Conservation (phyloP, 2,113 vertebrate genomes). For the Nothoprocta pentlandii region DNA sequence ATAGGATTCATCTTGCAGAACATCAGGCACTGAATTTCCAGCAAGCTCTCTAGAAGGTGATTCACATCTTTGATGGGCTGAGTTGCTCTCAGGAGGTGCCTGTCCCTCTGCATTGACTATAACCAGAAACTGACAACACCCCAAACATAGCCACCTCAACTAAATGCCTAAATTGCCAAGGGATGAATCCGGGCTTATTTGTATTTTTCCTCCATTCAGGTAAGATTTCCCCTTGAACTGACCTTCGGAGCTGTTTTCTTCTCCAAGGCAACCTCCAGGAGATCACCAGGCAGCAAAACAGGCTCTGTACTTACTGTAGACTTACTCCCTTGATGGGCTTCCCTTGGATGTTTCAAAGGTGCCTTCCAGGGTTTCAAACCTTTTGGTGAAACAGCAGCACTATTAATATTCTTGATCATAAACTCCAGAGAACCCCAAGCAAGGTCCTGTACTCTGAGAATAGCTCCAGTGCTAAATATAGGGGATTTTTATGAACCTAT, state of each 20-base stretch:
- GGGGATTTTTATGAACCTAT: conserved; percentile 23
- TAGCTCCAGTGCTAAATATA: conserved; percentile 35
- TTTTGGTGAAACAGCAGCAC: accelerated
- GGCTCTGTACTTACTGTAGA: neutral
- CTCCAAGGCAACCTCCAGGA: conserved; percentile 40
- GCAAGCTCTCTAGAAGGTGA: neutral
- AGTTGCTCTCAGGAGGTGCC: neutral
- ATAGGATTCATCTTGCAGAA: neutral
- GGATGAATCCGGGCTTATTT: conserved; percentile 2
- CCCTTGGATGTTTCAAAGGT: neutral
- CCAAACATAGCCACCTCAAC: neutral
- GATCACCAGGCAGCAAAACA: neutral
- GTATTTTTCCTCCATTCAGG: conserved; percentile 32
- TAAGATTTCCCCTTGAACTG: conserved; percentile 55
- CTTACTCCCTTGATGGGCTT: neutral
- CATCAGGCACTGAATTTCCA: neutral
- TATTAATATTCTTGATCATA: conserved; percentile 46
- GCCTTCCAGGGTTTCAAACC: conserved; percentile 14
- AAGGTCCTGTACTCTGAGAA: neutral
- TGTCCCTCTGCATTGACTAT: neutral
- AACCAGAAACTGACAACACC: neutral
- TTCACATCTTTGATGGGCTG: conserved; percentile 16
- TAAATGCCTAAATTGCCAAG: neutral
- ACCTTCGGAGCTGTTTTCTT: conserved; percentile 29
- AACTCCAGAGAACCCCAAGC: conserved; percentile 32